Evolutionary conservation across 2,888 invertebrate species (phyloP).

Genomic region (Pristionchus entomophagus): DNA sequence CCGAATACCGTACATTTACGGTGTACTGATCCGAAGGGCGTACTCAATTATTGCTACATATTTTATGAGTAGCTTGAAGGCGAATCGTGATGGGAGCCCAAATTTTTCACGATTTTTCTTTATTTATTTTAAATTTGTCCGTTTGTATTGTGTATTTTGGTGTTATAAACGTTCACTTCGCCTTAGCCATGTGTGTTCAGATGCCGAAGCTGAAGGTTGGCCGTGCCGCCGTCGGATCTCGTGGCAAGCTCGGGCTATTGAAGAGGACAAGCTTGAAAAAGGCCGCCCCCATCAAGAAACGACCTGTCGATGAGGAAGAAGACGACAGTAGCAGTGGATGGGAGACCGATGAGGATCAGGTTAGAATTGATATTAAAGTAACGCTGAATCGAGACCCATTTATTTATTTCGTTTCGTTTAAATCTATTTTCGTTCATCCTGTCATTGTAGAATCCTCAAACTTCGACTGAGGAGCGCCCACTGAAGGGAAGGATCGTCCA

Average conservation of each 20-base stretch:
- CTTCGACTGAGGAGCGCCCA: background rate
- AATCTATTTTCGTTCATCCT: too few relatives aligned
- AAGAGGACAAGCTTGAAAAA: slow-evolving; percentile 2
- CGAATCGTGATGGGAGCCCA: background rate
- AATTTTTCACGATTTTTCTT: background rate
- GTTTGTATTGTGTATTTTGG: background rate
- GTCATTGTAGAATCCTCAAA: background rate
- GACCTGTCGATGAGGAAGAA: background rate
- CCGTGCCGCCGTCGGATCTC: background rate
- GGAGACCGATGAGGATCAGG: slow-evolving; percentile 39
- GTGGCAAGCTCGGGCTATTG: background rate
- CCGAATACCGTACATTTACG: too few relatives aligned
- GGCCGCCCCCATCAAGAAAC: background rate
- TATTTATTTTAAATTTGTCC: background rate
- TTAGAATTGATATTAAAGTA: background rate
- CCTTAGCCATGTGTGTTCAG: too few relatives aligned
- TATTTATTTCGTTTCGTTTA: too few relatives aligned
- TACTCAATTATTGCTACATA: too few relatives aligned
- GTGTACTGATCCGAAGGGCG: too few relatives aligned
- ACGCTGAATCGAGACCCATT: too few relatives aligned
- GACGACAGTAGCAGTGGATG: slow-evolving; percentile 33
- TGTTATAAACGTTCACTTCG: too few relatives aligned
- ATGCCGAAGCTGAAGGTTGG: slow-evolving; percentile 40
- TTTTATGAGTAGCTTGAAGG: too few relatives aligned
- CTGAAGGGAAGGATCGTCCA: slow-evolving; percentile 18